Conservation (phyloP, 2,888 invertebrate species). For the Zelleria hepariella region DNA sequence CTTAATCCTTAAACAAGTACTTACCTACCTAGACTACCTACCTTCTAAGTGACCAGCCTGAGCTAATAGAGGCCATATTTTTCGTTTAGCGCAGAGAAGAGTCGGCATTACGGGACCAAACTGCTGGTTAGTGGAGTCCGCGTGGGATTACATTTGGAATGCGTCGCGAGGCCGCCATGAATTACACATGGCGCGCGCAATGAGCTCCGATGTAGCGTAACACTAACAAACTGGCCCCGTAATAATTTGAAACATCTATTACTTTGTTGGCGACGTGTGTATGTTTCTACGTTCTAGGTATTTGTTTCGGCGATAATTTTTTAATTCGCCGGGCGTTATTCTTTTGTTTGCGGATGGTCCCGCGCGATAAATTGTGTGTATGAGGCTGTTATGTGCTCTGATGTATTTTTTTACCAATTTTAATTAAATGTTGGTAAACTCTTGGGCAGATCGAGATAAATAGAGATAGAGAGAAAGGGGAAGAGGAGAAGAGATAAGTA, state of each 20-base stretch:
- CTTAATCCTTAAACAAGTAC: no score
- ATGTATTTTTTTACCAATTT: no score
- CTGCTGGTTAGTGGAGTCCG: constrained; percentile 17
- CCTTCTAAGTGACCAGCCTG: background rate
- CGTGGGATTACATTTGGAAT: constrained; percentile 60
- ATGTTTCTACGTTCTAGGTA: background rate
- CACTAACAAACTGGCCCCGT: constrained; percentile 6
- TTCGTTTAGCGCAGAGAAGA: background rate
- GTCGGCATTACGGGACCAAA: constrained; percentile 4
- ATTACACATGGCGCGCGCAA: constrained; percentile 54
- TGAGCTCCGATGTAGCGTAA: constrained; percentile 47
- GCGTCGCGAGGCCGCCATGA: constrained; percentile 48
- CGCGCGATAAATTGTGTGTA: background rate
- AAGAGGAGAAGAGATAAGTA: no score
- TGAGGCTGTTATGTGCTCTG: no score
- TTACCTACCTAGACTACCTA: no score
- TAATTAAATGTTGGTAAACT: no score
- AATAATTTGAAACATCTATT: constrained; percentile 2
- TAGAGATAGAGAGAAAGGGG: no score
- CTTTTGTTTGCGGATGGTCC: background rate
- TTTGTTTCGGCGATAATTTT: background rate
- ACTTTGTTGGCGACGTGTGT: background rate
- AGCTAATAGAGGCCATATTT: background rate
- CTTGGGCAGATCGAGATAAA: no score
- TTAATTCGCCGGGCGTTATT: background rate